Evolutionary conservation across 2,797 vertebrate genomes (phyloP), one percentile per base, ranked within the genome.

Genomic region (Margarornis squamiger): DNA sequence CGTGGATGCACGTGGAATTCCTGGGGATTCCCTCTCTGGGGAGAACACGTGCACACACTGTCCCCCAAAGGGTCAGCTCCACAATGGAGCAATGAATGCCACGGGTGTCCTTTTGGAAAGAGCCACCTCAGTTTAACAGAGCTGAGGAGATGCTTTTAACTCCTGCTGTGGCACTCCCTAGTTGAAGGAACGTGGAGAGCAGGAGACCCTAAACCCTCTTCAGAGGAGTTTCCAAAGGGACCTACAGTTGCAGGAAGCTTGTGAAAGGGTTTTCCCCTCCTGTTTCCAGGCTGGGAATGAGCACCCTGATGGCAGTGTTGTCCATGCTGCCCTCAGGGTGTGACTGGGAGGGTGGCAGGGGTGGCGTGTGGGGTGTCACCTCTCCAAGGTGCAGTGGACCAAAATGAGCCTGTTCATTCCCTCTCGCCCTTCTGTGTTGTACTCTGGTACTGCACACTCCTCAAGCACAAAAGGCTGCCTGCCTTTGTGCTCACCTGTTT

Each of bases 401-500:
- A 84, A 94, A 92, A 92, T 38, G 86, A 97, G 68, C 95, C 96
- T 96, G 65, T 95, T 77, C 67, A 74, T 94, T 85, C 48, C 93
- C 93, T 76, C 92, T 77, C 46, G 49, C 79, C 67, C 21, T 90
- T 34, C 49, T 65, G 34, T 90, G 84, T 48, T 46, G 61, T 92
- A 78, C 82, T 61, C 82, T 96, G 91, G 48, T 63, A 38, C 92
- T 95, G 83, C 92, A 88, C 68, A 71, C 92, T 72, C 83, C 90
- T 13, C 54, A 71, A 62, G 96, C 97, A 97, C 97, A 97, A 97
- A 98, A 97, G 93, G 96, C 93, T 94, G 96, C 92, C 96, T 96
- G 97, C 97, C 96, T 97, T 97, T 97, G 98, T 98, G 97, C 98
- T 97, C 97, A 93, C 98, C 97, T 98, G 97, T 97, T 97, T 95